phyloP scores from a whole-genome alignment of 2,888 invertebrate species.

The Octodonta nipae region DNA sequence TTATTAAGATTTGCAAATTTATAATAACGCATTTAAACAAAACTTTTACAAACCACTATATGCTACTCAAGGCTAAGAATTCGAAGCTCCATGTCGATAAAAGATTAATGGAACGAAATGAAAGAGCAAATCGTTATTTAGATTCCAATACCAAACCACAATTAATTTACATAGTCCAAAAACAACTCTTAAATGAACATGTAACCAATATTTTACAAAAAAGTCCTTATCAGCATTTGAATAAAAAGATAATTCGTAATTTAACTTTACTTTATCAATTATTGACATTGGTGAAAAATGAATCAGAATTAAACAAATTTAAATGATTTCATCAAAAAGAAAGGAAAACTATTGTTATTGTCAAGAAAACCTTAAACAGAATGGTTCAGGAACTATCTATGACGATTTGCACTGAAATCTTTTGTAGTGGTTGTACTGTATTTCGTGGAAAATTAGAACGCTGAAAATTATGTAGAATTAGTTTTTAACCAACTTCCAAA shows the following conservation, averaged over 20 bases:
- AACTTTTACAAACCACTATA: constrained; percentile 89
- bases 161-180: constrained; percentile 81
- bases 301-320: constrained; percentile 77
- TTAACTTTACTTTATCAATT: constrained; percentile 76
- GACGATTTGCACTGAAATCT: too few species aligned
- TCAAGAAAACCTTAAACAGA: constrained; percentile 93
- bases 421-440: too few species aligned
- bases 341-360: constrained; percentile 92
- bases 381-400: constrained; percentile 93
- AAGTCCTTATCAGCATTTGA: constrained; percentile 80
- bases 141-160: constrained; percentile 88
- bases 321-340: constrained; percentile 90
- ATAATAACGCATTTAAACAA: constrained; percentile 76
- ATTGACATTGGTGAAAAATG: constrained; percentile 82
- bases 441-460: too few species aligned
- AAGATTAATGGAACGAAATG: constrained; percentile 83
- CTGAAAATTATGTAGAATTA: too few species aligned
- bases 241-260: constrained; percentile 79
- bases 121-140: constrained; percentile 82
- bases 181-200: constrained; percentile 86
- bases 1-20: constrained; percentile 87
- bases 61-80: constrained; percentile 80
- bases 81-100: constrained; percentile 96
- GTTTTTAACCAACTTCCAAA: too few species aligned
- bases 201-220: constrained; percentile 79